Evolutionary conservation across 2,113 vertebrate genomes (phyloP), one percentile per base, ranked within the genome.

Genomic region (Sturnus vulgaris): DNA sequence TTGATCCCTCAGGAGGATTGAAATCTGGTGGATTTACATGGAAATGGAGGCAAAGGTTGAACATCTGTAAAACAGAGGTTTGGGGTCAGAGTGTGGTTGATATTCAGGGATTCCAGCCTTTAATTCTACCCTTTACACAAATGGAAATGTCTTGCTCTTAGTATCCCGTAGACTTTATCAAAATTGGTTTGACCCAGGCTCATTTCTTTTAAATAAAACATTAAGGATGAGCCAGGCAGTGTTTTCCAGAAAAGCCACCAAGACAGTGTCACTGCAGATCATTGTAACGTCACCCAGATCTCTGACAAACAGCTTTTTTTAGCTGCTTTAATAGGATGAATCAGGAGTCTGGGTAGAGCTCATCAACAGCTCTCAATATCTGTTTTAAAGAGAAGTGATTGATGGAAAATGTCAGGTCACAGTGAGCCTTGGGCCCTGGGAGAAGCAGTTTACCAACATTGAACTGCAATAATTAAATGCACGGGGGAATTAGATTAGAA

Each of bases 231-330:
- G 50, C 4, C 4, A 3, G 30, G n/a, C 57, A 28, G 12, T 4
- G 13, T 37, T 93, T 94, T 78, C 82, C 90, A 88, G 92, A 57
- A 95, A 91, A 86, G 75, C 63, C 77, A 80, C 21, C 57, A 73
- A 79, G 46, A 49, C 50, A 66, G 25, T 44, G 44, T 77, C 85
- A 82, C 75, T 90, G 13, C 81, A 80, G 87, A 21, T 76, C 71
- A 47, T 10, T 66, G 75, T n/a, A 31, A n/a, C 1, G 0, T 93
- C 84, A 80, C 82, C 35, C 53, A 83, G 82, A 33, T 46, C 66
- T 92, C 85, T 88, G 71, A 76, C 71, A 94, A 82, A 42, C n/a
- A 61, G 7, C 18, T 47, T 63, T 69, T 64, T 93, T 93, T 78
- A 78, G 19, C 66, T 87, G 52, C 79, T 66, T 20, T 85, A 80